Evolutionary conservation across 2,113 vertebrate species (phyloP).

Genomic region (Phycodurus eques): DNA sequence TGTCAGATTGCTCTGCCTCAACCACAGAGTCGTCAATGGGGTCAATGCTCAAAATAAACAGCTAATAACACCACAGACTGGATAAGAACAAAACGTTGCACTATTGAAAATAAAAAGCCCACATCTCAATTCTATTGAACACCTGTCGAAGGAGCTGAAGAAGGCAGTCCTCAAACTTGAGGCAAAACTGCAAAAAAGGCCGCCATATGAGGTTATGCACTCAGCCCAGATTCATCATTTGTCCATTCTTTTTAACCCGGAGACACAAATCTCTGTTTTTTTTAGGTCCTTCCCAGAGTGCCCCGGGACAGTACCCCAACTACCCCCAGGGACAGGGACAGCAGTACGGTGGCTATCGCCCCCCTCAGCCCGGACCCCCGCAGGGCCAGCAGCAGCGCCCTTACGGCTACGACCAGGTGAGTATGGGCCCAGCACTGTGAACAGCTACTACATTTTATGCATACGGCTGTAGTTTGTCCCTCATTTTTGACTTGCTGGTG

Average conservation of each 20-base stretch:
- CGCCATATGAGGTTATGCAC: no score
- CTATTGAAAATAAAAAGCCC: no score
- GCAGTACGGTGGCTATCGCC: conserved; percentile 92
- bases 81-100: no score
- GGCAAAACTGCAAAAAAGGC: no score
- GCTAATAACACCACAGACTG: no score
- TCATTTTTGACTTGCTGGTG: background rate
- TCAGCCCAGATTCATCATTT: background rate
- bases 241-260: background rate
- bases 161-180: no score
- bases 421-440: conserved; percentile 45
- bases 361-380: conserved; percentile 91
- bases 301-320: conserved; percentile 91
- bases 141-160: no score
- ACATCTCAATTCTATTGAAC: no score
- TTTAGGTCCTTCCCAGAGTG: conserved; percentile 86
- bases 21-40: no score
- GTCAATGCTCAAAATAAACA: no score
- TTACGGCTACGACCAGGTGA: conserved; percentile 97
- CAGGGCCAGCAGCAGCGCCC: conserved; percentile 95
- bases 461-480: background rate
- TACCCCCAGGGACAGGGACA: conserved; percentile 97
- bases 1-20: background rate
- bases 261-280: conserved; percentile 10
- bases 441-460: conserved; percentile 11